Evolutionary conservation across 2,888 invertebrate genomes (phyloP).

Genomic region (Pyrochroa serraticornis): DNA sequence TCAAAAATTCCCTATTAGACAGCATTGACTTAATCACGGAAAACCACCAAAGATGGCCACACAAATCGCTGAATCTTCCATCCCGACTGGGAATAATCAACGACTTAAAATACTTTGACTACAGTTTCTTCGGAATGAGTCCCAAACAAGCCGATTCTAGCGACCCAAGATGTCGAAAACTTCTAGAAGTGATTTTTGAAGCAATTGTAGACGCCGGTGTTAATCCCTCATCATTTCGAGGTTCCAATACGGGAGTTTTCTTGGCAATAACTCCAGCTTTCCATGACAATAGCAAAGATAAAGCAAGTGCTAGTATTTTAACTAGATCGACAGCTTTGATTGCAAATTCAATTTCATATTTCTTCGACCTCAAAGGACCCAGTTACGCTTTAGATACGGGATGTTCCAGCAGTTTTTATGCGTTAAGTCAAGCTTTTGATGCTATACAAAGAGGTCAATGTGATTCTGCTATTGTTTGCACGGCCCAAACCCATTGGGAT

Average conservation of each 20-base stretch:
- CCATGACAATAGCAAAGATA: slow-evolving; percentile 14
- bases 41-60: slow-evolving; percentile 76
- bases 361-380: slow-evolving; percentile 43
- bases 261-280: slow-evolving; percentile 26
- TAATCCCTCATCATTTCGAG: slow-evolving; percentile 41
- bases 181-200: slow-evolving; percentile 41
- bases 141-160: slow-evolving; percentile 38
- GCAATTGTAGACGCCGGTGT: slow-evolving; percentile 43
- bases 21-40: slow-evolving; percentile 74
- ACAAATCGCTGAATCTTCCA: slow-evolving; percentile 51
- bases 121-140: slow-evolving; percentile 39
- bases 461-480: slow-evolving; percentile 33
- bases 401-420: slow-evolving; percentile 39
- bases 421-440: slow-evolving; percentile 35
- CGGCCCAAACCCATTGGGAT: slow-evolving; percentile 34
- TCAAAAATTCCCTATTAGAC: slow-evolving; percentile 61
- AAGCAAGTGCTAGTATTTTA: slow-evolving; percentile 22
- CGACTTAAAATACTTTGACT: slow-evolving; percentile 41
- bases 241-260: slow-evolving; percentile 39
- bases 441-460: slow-evolving; percentile 23
- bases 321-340: slow-evolving; percentile 27
- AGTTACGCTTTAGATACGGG: slow-evolving; percentile 42
- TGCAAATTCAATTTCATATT: slow-evolving; percentile 40
- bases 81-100: slow-evolving; percentile 35
- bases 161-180: slow-evolving; percentile 41